Percentiles rank a stretch among this genome's conserved stretches.
Conservation (phyloP, 2,113 vertebrate species). For the Archocentrus centrarchus region DNA sequence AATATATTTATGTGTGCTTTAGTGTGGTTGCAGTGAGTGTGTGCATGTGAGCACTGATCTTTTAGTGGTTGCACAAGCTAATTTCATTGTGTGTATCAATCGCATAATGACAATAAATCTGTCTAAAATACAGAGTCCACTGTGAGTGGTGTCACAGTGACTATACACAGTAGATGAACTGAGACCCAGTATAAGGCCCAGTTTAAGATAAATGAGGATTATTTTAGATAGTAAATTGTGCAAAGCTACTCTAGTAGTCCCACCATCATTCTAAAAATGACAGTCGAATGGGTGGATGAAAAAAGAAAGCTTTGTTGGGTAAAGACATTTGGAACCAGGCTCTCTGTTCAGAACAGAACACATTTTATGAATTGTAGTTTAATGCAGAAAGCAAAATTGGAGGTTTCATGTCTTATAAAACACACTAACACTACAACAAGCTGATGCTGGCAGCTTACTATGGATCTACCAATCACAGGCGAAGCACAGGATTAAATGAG, state of each 20-base stretch:
- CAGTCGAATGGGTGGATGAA: not conserved
- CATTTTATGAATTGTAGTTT: not conserved
- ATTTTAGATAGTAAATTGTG: not conserved
- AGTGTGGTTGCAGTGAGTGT: too few relatives aligned
- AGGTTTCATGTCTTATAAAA: not conserved
- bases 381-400: not conserved
- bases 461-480: not conserved
- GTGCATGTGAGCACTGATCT: too few relatives aligned
- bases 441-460: not conserved
- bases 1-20: too few relatives aligned
- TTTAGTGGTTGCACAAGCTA: too few relatives aligned
- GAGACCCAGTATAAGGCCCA: rapidly evolving
- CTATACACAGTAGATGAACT: not conserved
- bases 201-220: not conserved
- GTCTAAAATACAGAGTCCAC: too few relatives aligned
- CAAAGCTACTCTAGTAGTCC: not conserved
- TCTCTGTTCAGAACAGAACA: not conserved
- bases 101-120: too few relatives aligned
- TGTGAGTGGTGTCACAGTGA: not conserved
- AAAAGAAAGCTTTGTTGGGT: not conserved
- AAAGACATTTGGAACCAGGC: not conserved
- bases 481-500: not conserved
- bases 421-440: not conserved
- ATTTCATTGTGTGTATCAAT: too few relatives aligned
- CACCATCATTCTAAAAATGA: not conserved